phyloP scores from a whole-genome alignment of 1,140 invertebrate species.

The Tetragnatha versicolor region DNA sequence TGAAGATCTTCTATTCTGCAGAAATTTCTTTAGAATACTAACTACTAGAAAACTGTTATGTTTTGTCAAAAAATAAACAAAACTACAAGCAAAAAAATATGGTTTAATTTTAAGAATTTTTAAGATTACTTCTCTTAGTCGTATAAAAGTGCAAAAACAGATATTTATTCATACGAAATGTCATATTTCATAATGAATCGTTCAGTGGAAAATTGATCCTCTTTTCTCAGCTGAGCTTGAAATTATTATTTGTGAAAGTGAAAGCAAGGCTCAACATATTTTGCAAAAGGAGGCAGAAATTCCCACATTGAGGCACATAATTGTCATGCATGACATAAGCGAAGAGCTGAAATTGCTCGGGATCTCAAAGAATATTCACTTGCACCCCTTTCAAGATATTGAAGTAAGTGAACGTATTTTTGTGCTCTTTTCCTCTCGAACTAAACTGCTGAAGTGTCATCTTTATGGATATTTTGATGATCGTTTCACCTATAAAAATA shows the following conservation, averaged over 20 bases:
- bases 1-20: no score
- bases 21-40: no score
- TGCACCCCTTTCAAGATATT: slow-evolving; percentile 84
- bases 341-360: slow-evolving; percentile 80
- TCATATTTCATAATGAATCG: neutral
- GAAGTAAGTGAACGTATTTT: no score
- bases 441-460: no score
- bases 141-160: neutral
- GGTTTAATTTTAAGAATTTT: no score
- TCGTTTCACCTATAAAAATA: no score
- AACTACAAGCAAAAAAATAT: no score
- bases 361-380: slow-evolving; percentile 78
- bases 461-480: no score
- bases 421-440: no score
- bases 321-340: slow-evolving; percentile 78
- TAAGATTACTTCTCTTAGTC: no score
- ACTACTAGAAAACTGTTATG: no score
- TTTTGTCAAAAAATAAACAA: no score
- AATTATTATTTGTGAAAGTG: slow-evolving; percentile 87
- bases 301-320: slow-evolving; percentile 79
- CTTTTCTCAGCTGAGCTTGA: slow-evolving; percentile 76
- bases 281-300: slow-evolving; percentile 78
- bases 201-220: neutral
- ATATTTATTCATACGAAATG: neutral
- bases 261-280: slow-evolving; percentile 85